phyloP scores from a whole-genome alignment of 2,888 invertebrate species.

The Leptinotarsa rubiginosa region DNA sequence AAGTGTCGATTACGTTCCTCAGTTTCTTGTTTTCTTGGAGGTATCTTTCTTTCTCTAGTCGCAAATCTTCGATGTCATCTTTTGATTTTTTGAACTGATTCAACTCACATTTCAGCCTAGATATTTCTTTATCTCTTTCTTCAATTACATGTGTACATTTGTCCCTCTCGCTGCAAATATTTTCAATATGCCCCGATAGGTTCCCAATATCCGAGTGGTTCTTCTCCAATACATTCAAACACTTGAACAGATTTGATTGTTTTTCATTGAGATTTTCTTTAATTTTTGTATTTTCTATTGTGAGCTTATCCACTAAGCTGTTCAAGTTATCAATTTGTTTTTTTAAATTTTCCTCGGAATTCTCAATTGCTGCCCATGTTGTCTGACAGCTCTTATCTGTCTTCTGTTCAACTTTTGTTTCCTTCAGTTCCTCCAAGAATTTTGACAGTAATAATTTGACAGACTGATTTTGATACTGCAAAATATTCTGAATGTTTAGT shows the following conservation, averaged over 20 bases:
- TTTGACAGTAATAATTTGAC: slow-evolving; percentile 35
- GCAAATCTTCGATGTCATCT: background rate
- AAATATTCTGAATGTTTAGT: slow-evolving; percentile 31
- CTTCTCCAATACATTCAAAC: slow-evolving; percentile 38
- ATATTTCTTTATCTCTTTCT: slow-evolving; percentile 26
- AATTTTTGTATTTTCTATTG: slow-evolving; percentile 36
- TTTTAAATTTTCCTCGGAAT: slow-evolving; percentile 16
- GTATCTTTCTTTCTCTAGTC: slow-evolving; percentile 5
- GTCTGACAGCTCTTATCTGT: slow-evolving; percentile 13
- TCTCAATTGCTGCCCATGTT: background rate
- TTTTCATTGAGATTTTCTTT: slow-evolving; percentile 38
- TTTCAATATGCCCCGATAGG: slow-evolving; percentile 40
- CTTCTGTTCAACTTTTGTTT: slow-evolving; percentile 22
- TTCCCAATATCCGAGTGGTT: slow-evolving; percentile 41
- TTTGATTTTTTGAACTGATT: background rate
- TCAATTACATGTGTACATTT: slow-evolving; percentile 25
- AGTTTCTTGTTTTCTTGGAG: slow-evolving; percentile 23
- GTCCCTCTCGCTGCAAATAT: slow-evolving; percentile 38
- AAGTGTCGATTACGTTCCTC: slow-evolving; percentile 17
- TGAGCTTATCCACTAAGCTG: slow-evolving; percentile 28
- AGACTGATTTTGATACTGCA: slow-evolving; percentile 40
- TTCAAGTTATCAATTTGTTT: slow-evolving; percentile 26
- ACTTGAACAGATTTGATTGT: slow-evolving; percentile 34
- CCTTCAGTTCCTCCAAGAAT: slow-evolving; percentile 39
- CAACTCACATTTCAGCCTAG: slow-evolving; percentile 5